Evolutionary conservation across 2,797 vertebrate genomes (phyloP).

Genomic region (Phoebastria nigripes): DNA sequence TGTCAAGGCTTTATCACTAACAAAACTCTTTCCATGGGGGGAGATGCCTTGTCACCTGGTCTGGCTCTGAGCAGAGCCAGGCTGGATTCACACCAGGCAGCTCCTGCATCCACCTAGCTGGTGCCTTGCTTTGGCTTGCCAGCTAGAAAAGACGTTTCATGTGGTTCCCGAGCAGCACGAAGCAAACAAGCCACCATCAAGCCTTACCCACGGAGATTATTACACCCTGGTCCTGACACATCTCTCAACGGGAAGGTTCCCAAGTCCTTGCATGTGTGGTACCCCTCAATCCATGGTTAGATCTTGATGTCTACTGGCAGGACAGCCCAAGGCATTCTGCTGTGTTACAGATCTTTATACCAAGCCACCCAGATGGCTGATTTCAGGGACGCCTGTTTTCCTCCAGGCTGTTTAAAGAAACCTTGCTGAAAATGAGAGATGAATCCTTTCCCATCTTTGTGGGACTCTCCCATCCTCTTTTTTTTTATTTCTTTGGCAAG

Average conservation of each 20-base stretch:
- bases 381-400: background rate
- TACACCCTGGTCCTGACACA: background rate
- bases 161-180: background rate
- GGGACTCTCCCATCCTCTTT: background rate
- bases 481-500: background rate
- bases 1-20: background rate
- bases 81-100: background rate
- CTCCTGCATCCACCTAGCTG: background rate
- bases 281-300: background rate
- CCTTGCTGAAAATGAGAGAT: background rate
- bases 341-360: background rate
- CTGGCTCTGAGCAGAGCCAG: background rate
- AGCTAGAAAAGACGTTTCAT: background rate
- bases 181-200: background rate
- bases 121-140: background rate
- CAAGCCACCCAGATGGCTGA: background rate
- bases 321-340: background rate
- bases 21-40: background rate
- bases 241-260: accelerated
- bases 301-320: background rate
- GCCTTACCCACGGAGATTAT: accelerated
- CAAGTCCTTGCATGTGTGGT: background rate
- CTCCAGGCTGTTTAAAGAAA: background rate
- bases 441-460: background rate
- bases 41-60: background rate